These are phyloP conservation scores for Calliopsis andreniformis DNA, from an alignment of 1,140 invertebrate species.

Conservation along the genomic window DNA sequence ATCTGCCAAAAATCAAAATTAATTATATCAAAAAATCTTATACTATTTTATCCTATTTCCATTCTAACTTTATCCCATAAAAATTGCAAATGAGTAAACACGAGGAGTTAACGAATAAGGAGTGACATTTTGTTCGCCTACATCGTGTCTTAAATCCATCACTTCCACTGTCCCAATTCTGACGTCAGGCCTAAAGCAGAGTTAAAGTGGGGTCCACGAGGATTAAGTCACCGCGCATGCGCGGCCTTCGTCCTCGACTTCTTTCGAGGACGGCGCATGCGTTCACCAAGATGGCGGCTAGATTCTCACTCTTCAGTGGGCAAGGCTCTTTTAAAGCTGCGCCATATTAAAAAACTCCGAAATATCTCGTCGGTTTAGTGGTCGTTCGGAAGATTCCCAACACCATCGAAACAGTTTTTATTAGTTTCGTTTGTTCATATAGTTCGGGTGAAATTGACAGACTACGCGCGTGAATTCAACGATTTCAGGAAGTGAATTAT, in stretches of 20 bases:
- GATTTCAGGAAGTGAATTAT: slow-evolving; percentile 54
- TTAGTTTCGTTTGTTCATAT: background rate
- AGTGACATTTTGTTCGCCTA: background rate
- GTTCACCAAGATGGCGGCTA: slow-evolving; percentile 76
- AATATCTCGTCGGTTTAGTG: slow-evolving; percentile 6
- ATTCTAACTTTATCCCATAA: too few species aligned
- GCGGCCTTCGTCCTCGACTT: slow-evolving; percentile 56
- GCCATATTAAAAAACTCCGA: slow-evolving; percentile 37
- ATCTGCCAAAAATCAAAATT: too few species aligned
- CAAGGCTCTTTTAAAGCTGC: slow-evolving; percentile 61
- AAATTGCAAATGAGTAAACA: too few species aligned
- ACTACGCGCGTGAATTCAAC: slow-evolving; percentile 31
- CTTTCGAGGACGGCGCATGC: slow-evolving; percentile 33
- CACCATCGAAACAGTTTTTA: background rate
- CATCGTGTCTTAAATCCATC: slow-evolving; percentile 44
- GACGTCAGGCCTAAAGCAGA: slow-evolving; percentile 68
- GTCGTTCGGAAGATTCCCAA: background rate
- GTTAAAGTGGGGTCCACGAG: slow-evolving; percentile 37
- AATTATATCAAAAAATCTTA: too few species aligned
- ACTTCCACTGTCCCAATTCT: slow-evolving; percentile 77
- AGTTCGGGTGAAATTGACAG: background rate
- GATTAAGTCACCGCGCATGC: slow-evolving; percentile 70
- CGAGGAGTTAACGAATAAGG: background rate
- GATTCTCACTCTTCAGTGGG: slow-evolving; percentile 74
- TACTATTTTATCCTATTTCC: too few species aligned